Evolutionary conservation across 2,113 vertebrate genomes (phyloP), one percentile per base, ranked within the genome.

Genomic region (Laticauda laticaudata): DNA sequence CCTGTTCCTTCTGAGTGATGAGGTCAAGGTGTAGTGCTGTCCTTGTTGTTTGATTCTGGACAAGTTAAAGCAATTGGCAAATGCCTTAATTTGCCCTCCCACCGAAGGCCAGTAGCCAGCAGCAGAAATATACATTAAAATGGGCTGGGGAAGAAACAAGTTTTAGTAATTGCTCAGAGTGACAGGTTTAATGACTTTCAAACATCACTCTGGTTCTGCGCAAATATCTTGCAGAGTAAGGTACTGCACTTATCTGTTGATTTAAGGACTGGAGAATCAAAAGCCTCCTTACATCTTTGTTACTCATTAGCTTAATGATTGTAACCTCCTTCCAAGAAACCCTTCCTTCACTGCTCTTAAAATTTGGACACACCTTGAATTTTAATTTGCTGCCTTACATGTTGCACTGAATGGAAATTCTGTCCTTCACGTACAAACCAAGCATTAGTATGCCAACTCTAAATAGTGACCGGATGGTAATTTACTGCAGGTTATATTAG

Each of bases 401-500:
- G 86, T 11, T 93, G 1, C 55, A 86, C 55, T 86, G 88, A 61
- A 86, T 53, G 81, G 43, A 86, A 86, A 86, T 39, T 9, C 43
- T 86, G 20, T 64, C 45, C 39, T 86, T 54, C 45, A 29, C 1
- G 6, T 55, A 56, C 23, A 53, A 39, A 45, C 11, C 89, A 90
- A 61, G n/a, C 2, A 53, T 85, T 0, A 57, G 26, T 64, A 4
- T 51, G 12, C 57, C 24, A 85, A 48, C 92, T 55, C 6, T 91
- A 21, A 43, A 29, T 56, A 2, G 53, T 12, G 51, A 3, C 45
- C 94, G 39, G 86, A 12, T 93, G 24, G 21, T 64, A 12, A 86
- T 53, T n/a, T 90, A 26, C 20, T 26, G n/a, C 43, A 93, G 91
- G 93, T 81, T 55, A 94, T 91, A 93, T 21, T 56, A 69, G 87